Conservation (phyloP, 2,797 vertebrate genomes). For the Chaunax sp. region DNA sequence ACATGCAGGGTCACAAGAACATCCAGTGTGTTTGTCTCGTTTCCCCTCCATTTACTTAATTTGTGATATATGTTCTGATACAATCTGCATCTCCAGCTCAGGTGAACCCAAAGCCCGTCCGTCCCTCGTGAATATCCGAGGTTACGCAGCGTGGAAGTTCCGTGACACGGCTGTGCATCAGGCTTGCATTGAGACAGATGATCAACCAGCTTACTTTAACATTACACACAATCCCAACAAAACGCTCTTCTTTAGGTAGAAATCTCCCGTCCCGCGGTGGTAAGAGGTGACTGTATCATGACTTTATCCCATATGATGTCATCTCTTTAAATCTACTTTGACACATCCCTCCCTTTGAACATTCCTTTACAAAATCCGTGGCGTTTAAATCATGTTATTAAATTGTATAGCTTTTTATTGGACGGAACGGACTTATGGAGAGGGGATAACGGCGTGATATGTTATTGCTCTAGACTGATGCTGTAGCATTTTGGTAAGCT, state of each 20-base stretch:
- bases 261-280: slow-evolving; percentile 29
- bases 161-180: neutral
- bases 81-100: slow-evolving; percentile 17
- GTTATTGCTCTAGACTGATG: neutral
- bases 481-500: neutral
- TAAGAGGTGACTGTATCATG: slow-evolving; percentile 24
- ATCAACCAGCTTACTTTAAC: neutral
- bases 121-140: slow-evolving; percentile 22
- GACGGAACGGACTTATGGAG: too few species aligned
- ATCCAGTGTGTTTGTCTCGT: neutral
- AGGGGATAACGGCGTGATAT: neutral
- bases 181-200: neutral
- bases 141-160: slow-evolving; percentile 29
- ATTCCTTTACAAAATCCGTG: neutral
- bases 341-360: neutral
- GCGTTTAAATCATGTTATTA: neutral
- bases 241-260: neutral
- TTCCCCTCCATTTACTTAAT: rapidly evolving
- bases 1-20: slow-evolving; percentile 32
- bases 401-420: neutral
- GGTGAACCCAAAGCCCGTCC: neutral
- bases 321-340: neutral
- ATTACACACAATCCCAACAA: neutral
- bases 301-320: slow-evolving; percentile 7
- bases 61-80: neutral